Evolutionary conservation across 2,113 vertebrate species (phyloP).

Genomic region (Anhinga rufa): DNA sequence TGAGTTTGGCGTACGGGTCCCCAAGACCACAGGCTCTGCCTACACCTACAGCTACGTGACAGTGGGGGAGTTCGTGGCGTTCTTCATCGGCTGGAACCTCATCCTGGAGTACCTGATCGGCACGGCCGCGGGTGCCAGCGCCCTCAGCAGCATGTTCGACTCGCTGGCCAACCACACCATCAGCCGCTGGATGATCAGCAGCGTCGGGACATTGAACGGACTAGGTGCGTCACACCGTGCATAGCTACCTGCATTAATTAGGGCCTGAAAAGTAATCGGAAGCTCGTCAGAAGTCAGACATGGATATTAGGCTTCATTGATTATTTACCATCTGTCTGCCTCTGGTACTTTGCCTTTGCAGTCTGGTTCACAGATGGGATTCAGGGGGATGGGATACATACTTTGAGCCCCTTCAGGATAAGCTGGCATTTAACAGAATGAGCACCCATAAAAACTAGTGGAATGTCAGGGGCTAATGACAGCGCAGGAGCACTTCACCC

Average conservation of each 20-base stretch:
- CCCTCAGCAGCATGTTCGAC: conserved; percentile 98
- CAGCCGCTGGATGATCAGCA: conserved; percentile 89
- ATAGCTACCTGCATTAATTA: background rate
- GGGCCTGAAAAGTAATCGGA: background rate
- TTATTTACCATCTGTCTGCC: background rate
- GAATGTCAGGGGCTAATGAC: background rate
- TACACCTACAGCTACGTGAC: conserved; percentile 99
- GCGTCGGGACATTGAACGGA: conserved; percentile 87
- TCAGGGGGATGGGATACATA: background rate
- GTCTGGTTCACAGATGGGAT: background rate
- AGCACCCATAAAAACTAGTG: background rate
- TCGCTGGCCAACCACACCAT: conserved; percentile 96
- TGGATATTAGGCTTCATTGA: background rate
- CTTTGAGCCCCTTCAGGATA: background rate
- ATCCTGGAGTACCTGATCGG: conserved; percentile 98
- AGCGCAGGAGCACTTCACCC: background rate
- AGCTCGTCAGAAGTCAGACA: background rate
- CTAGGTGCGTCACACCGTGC: conserved; percentile 70
- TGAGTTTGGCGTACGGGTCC: conserved; percentile 94
- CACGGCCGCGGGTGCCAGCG: conserved; percentile 90
- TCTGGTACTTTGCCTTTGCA: background rate
- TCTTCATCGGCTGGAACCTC: conserved; percentile 98
- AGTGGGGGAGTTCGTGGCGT: conserved; percentile 93
- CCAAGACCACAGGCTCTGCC: conserved; percentile 95
- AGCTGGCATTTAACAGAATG: background rate